Evolutionary conservation across 2,113 vertebrate genomes (phyloP).

Genomic region (Saccopteryx bilineata): DNA sequence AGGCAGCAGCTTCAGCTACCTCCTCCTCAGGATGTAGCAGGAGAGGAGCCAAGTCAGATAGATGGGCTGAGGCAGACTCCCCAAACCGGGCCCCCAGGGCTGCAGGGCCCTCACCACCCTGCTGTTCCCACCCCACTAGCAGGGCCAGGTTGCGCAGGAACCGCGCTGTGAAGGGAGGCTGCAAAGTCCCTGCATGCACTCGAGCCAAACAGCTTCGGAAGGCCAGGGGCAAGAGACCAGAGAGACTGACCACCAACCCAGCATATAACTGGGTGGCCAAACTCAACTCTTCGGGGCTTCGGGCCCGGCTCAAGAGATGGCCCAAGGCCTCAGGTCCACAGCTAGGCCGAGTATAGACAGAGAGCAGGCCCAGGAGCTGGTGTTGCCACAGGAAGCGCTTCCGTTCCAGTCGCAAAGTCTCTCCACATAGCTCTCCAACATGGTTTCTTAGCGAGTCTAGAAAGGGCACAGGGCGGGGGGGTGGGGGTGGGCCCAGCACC

Average conservation of each 20-base stretch:
- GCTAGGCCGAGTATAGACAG: constrained; percentile 92
- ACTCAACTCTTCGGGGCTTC: constrained; percentile 92
- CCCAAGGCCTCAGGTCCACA: constrained; percentile 94
- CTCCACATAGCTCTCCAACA: constrained; percentile 92
- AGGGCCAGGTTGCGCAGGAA: constrained; percentile 92
- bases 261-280: constrained; percentile 93
- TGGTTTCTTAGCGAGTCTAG: constrained; percentile 92
- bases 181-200: constrained; percentile 92
- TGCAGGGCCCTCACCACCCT: constrained; percentile 83
- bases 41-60: constrained; percentile 93
- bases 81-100: constrained; percentile 91
- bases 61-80: constrained; percentile 88
- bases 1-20: constrained; percentile 90
- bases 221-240: constrained; percentile 90
- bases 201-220: constrained; percentile 91
- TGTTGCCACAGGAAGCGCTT: constrained; percentile 96
- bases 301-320: constrained; percentile 92
- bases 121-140: constrained; percentile 90
- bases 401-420: constrained; percentile 92
- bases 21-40: constrained; percentile 91
- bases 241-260: constrained; percentile 92
- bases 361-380: constrained; percentile 93
- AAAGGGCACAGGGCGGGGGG: constrained; percentile 91
- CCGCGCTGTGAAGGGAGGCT: constrained; percentile 88
- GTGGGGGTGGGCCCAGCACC: constrained; percentile 81